Evolutionary conservation across 2,888 invertebrate species (phyloP).

Genomic region (Synergus gifuensis): DNA sequence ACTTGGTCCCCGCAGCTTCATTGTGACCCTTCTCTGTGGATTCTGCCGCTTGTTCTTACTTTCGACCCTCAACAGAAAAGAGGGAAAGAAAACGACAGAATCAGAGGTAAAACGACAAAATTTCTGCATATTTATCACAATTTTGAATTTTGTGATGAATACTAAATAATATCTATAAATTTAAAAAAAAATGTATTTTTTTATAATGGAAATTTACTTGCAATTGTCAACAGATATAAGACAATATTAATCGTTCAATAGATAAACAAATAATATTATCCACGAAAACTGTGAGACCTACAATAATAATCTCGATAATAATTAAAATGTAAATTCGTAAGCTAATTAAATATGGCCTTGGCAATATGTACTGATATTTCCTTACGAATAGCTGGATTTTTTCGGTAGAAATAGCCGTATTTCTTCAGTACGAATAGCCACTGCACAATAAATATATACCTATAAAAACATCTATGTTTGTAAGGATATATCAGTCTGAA

Average conservation of each 20-base stretch:
- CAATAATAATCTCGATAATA: too few species aligned
- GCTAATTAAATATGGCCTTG: too few species aligned
- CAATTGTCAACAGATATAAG: not conserved
- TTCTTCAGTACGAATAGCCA: too few species aligned
- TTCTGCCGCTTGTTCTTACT: conserved; percentile 41
- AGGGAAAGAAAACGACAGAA: conserved; percentile 46
- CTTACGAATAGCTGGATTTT: too few species aligned
- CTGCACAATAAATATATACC: too few species aligned
- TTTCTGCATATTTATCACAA: not conserved
- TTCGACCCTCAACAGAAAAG: not conserved
- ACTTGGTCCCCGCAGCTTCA: conserved; percentile 59
- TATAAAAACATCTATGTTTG: not conserved
- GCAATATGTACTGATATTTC: too few species aligned
- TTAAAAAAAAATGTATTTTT: not conserved
- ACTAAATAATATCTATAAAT: not conserved
- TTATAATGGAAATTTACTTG: not conserved
- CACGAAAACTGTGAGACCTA: too few species aligned
- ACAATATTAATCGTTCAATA: not conserved
- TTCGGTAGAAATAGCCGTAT: too few species aligned
- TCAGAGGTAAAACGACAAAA: not conserved
- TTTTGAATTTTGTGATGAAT: not conserved
- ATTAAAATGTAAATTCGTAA: too few species aligned
- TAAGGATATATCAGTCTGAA: not conserved
- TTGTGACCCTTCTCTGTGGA: conserved; percentile 46
- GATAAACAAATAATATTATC: too few species aligned